Conservation (phyloP, 2,888 invertebrate species). For the Galerucella pusilla region DNA sequence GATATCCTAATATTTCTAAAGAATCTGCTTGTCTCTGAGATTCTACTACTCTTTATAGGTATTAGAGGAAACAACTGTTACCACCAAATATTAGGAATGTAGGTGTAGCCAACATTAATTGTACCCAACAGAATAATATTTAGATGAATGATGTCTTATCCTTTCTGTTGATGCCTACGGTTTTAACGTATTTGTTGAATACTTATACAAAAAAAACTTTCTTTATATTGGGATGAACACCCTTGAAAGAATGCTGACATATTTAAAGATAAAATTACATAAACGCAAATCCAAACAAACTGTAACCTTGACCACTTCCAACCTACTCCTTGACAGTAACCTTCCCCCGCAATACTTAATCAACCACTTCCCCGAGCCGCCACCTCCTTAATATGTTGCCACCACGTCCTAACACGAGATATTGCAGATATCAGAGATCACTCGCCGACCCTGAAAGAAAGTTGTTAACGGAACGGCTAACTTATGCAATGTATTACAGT, state of each 20-base stretch:
- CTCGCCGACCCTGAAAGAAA: constrained; percentile 57
- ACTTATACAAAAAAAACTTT: not conserved
- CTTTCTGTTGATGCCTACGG: too few species aligned
- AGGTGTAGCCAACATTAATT: too few species aligned
- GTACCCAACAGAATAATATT: too few species aligned
- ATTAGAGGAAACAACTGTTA: too few species aligned
- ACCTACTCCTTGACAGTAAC: constrained; percentile 15
- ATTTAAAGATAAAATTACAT: constrained; percentile 10
- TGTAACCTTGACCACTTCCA: constrained; percentile 36
- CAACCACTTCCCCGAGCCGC: constrained; percentile 28
- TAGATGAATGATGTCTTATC: too few species aligned
- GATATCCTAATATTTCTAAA: too few species aligned
- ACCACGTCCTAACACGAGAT: constrained; percentile 14
- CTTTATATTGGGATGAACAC: constrained; percentile 1
- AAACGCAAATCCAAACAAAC: constrained; percentile 15
- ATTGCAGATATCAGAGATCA: constrained; percentile 33
- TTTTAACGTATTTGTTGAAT: too few species aligned
- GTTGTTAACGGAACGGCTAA: constrained; percentile 56
- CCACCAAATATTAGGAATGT: too few species aligned
- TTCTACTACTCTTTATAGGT: too few species aligned
- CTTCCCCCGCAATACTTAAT: constrained; percentile 26
- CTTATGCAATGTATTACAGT: constrained; percentile 60
- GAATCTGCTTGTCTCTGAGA: too few species aligned
- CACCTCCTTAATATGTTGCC: constrained; percentile 22
- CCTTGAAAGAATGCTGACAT: constrained; percentile 7